These are phyloP conservation scores for Macrophya alboannulata DNA, from an alignment of 2,888 invertebrate genomes.

Conservation along the genomic window DNA sequence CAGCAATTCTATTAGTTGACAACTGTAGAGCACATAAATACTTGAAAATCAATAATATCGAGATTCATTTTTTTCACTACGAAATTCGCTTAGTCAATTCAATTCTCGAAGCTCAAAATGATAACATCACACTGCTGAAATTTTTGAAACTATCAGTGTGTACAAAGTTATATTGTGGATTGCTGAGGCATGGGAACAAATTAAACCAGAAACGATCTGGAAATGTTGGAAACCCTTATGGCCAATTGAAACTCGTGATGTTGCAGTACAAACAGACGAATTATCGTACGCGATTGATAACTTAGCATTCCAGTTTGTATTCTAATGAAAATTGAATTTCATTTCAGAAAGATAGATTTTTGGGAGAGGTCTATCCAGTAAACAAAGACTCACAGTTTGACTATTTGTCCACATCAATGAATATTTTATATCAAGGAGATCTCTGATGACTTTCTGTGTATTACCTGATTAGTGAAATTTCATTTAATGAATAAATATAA, in stretches of 20 bases:
- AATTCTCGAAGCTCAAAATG: constrained; percentile 58
- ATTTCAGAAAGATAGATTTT: constrained; percentile 13
- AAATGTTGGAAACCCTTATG: constrained; percentile 58
- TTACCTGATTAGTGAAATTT: constrained; percentile 7
- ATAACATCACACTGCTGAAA: constrained; percentile 53
- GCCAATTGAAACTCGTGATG: not conserved
- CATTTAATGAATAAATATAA: constrained; percentile 3
- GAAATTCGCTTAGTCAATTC: constrained; percentile 55
- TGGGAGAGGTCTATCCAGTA: constrained; percentile 4
- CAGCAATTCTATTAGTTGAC: constrained; percentile 65
- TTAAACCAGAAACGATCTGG: constrained; percentile 54
- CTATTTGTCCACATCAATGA: constrained; percentile 9
- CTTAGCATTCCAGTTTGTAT: constrained; percentile 14
- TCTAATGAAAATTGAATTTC: not conserved
- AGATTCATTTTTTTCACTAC: constrained; percentile 66
- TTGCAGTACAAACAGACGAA: not conserved
- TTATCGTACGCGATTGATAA: not conserved
- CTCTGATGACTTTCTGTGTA: not conserved
- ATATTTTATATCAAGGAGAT: constrained; percentile 12
- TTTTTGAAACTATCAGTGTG: constrained; percentile 58
- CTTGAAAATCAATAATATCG: constrained; percentile 59
- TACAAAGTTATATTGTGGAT: constrained; percentile 58
- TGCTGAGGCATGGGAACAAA: constrained; percentile 57
- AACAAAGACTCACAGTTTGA: constrained; percentile 18
- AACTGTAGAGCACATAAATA: constrained; percentile 63